Conservation (phyloP, 2,888 invertebrate species). For the Aleiodes testaceus region DNA sequence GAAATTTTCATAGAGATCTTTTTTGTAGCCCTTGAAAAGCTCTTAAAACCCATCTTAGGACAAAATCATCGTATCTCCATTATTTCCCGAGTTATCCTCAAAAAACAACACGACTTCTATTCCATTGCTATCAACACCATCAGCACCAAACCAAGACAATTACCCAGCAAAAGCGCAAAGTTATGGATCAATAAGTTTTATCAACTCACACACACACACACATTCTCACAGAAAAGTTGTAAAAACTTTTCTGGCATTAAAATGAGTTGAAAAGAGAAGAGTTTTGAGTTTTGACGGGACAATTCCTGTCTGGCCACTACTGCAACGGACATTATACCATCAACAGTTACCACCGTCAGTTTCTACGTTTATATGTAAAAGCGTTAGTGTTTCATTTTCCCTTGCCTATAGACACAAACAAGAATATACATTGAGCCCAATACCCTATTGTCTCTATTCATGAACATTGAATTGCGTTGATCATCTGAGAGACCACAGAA, state of each 20-base stretch:
- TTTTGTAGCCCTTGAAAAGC: no score
- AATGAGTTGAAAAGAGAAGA: constrained; percentile 9
- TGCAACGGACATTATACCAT: constrained; percentile 23
- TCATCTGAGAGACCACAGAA: constrained; percentile 4
- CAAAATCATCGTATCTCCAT: no score
- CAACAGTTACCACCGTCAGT: neutral
- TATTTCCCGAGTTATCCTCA: no score
- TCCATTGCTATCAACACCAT: no score
- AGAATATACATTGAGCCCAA: neutral
- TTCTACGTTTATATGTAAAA: neutral
- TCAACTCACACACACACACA: no score
- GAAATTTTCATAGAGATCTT: no score
- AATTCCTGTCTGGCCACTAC: constrained; percentile 24
- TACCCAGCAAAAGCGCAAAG: no score
- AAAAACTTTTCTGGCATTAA: constrained; percentile 6
- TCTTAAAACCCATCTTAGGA: no score
- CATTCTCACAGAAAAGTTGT: neutral
- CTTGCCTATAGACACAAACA: neutral
- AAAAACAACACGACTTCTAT: no score
- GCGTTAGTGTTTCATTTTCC: constrained; percentile 28
- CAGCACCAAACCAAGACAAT: no score
- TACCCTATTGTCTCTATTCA: constrained; percentile 11
- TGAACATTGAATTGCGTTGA: neutral
- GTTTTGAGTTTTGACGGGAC: constrained; percentile 22
- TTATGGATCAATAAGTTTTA: no score